Base-by-base conservation (phyloP, 2,888 invertebrate species). In the Acanthacorydalis orientalis region DNA sequence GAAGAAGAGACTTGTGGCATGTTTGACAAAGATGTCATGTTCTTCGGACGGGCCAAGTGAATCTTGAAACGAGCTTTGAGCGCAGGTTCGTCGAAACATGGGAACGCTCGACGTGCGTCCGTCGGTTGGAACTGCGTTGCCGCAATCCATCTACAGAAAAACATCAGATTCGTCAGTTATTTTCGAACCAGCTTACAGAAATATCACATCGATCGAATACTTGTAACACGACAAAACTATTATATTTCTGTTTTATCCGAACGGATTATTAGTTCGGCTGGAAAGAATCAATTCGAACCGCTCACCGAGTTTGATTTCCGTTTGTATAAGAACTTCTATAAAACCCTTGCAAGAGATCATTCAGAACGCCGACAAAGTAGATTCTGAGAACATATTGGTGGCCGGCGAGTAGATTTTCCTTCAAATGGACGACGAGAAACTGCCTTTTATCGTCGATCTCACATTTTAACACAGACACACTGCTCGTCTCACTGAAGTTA, bases 11-110 rank as follows among this genome's bases (percentile, higher is more conserved):
- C 57, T 35, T 63, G 64, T 48, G 82, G 82, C 87, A 87, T 87
- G 58, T 87, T 87, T 23, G 87, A 86, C 34, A 87, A 73, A 1
- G 84, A 75, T 31, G 77, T 73, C 81, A 89, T 78, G 56, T 80
- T 77, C 45, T 63, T 63, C 0, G 78, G 77, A 16, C 87, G 68
- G 0, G 82, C 86, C 43, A 89, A 76, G 61, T 77, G 82, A 56
- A 89, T 74, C 53, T 80, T 79, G 58, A 89, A 89, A 51, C 71
- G 74, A 0, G 88, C 88, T 61, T 89, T 89, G 45, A 87, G 64
- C 0, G 82, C 82, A 0, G 89, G 89, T 62, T 89, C 88, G 62
- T 89, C 89, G 68, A 87, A 88, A 64, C 88, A 89, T 0, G 88
- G 89, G 64, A 89, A 88, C 6, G 86, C 85, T 49, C 80, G 74